These are phyloP conservation scores for Acleris cristana DNA, from an alignment of 2,888 invertebrate genomes.

Conservation along the genomic window DNA sequence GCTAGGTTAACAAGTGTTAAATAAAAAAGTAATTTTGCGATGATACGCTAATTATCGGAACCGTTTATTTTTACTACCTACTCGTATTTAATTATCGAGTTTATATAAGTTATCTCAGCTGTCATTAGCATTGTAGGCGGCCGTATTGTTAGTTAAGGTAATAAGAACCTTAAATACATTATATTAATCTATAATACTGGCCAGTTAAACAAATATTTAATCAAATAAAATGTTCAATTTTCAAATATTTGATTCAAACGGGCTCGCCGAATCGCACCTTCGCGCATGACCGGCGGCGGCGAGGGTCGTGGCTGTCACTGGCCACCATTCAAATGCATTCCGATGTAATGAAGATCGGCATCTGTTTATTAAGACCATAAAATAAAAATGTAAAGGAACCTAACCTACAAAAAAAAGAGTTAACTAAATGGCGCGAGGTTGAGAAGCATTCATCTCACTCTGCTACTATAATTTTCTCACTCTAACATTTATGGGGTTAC, in stretches of 20 bases:
- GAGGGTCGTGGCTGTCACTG: constrained; percentile 67
- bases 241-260: constrained; percentile 32
- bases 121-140: too few species aligned
- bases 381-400: neutral
- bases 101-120: too few species aligned
- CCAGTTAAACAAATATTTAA: neutral
- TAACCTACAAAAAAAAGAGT: neutral
- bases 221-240: constrained; percentile 22
- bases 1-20: too few species aligned
- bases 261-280: constrained; percentile 57
- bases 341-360: constrained; percentile 46
- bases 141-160: too few species aligned
- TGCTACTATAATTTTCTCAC: too few species aligned
- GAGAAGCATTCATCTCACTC: too few species aligned
- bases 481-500: too few species aligned
- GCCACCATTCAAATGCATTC: constrained; percentile 74
- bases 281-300: constrained; percentile 72
- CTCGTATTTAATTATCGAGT: too few species aligned
- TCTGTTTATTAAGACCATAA: constrained; percentile 20
- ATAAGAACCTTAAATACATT: too few species aligned
- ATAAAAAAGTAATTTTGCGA: too few species aligned
- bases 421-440: neutral
- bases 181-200: neutral
- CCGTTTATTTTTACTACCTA: too few species aligned
- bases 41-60: too few species aligned